Percentiles rank a stretch among this genome's conserved stretches.
Evolutionary conservation across 2,888 invertebrate species (phyloP).

Genomic region (Euspilapteryx auroguttella): DNA sequence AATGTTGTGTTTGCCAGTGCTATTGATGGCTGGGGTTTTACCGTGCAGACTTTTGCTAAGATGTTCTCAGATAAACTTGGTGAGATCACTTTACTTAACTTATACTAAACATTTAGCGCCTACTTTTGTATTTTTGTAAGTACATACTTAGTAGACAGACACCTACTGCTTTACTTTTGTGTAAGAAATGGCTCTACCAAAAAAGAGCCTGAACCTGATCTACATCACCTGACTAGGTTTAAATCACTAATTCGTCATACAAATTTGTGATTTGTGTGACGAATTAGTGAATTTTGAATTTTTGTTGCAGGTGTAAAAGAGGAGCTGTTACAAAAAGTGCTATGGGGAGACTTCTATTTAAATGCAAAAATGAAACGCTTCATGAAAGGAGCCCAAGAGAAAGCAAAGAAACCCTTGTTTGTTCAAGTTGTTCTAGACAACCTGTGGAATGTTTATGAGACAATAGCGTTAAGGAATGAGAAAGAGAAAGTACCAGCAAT

Average conservation of each 20-base stretch:
- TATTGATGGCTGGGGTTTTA: constrained; percentile 88
- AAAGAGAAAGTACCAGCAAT: constrained; percentile 71
- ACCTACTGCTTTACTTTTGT: too few species aligned
- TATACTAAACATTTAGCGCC: background rate
- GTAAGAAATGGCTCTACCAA: too few species aligned
- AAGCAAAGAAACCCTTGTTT: constrained; percentile 91
- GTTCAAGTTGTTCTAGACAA: constrained; percentile 90
- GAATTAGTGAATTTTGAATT: too few species aligned
- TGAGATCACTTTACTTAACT: constrained; percentile 14
- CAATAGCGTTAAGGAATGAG: constrained; percentile 74
- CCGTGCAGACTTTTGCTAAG: constrained; percentile 78
- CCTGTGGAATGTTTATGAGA: constrained; percentile 88
- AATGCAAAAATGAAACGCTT: constrained; percentile 83
- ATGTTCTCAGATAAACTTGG: constrained; percentile 73
- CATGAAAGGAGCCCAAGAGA: constrained; percentile 86
- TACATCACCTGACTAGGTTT: too few species aligned
- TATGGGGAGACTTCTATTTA: constrained; percentile 95
- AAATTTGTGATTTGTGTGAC: too few species aligned
- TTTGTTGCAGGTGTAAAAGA: constrained; percentile 70
- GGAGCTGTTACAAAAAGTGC: constrained; percentile 71
- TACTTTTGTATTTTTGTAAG: too few species aligned
- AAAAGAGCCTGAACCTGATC: too few species aligned
- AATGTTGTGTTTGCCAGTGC: constrained; percentile 98
- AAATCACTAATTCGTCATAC: too few species aligned
- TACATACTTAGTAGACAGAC: too few species aligned